phyloP scores from a whole-genome alignment of 1,140 invertebrate genomes.

The Macrosteles quadrilineatus region DNA sequence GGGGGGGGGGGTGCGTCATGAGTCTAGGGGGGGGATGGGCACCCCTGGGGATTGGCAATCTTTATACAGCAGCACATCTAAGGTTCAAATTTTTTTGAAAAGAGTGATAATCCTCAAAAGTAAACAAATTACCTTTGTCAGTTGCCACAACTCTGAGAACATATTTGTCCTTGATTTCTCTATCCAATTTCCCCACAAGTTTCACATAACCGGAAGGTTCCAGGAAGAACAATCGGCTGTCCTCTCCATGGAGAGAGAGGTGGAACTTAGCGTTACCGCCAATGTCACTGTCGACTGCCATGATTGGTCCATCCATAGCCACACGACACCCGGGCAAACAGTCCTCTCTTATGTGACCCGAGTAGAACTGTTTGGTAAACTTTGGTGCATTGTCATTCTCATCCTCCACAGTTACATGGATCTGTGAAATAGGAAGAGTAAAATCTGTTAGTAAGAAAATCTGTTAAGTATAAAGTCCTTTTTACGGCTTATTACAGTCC shows the following conservation, averaged over 20 bases:
- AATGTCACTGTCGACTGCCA: constrained; percentile 75
- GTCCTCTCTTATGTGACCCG: constrained; percentile 80
- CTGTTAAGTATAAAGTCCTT: no score
- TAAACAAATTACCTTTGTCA: constrained; percentile 56
- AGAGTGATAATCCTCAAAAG: constrained; percentile 56
- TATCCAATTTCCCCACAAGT: constrained; percentile 60
- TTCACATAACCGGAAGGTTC: constrained; percentile 67
- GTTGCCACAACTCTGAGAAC: constrained; percentile 70
- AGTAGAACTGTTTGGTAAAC: constrained; percentile 70
- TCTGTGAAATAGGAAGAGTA: no score
- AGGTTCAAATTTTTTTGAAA: no score
- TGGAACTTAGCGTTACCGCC: constrained; percentile 74
- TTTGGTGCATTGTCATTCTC: constrained; percentile 89
- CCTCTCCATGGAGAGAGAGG: constrained; percentile 72
- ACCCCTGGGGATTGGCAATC: no score
- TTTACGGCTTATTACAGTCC: no score
- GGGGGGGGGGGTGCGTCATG: no score
- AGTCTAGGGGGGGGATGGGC: no score
- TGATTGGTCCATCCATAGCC: constrained; percentile 63
- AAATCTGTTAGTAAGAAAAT: no score
- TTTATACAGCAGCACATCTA: no score
- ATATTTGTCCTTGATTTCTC: constrained; percentile 71
- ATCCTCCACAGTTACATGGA: constrained; percentile 79
- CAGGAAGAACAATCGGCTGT: constrained; percentile 73
- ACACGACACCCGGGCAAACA: constrained; percentile 70